These are phyloP conservation scores for Melangyna quadrimaculata DNA, from an alignment of 2,888 invertebrate species.

Conservation along the genomic window DNA sequence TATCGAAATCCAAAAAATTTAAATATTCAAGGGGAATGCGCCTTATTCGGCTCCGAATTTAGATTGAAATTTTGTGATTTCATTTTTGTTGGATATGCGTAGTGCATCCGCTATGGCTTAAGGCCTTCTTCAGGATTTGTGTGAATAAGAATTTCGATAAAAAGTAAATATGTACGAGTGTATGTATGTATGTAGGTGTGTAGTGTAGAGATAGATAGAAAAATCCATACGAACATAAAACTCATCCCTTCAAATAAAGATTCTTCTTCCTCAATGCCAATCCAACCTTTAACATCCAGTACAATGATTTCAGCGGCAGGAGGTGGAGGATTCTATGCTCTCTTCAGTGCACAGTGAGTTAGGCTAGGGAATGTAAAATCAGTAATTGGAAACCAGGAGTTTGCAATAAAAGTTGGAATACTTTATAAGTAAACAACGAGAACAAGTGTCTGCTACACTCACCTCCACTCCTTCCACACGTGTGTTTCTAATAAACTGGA, in stretches of 20 bases:
- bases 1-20: slow-evolving; percentile 40
- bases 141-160: slow-evolving; percentile 45
- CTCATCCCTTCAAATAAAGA: slow-evolving; percentile 37
- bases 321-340: not conserved
- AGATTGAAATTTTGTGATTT: slow-evolving; percentile 55
- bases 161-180: not conserved
- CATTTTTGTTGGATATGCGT: slow-evolving; percentile 32
- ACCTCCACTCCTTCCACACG: slow-evolving; percentile 42
- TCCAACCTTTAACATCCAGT: not conserved
- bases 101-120: slow-evolving; percentile 53
- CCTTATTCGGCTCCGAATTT: slow-evolving; percentile 10
- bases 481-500: slow-evolving; percentile 69
- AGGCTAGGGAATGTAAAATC: slow-evolving; percentile 37
- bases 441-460: slow-evolving; percentile 50
- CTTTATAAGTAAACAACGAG: slow-evolving; percentile 61
- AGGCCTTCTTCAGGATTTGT: slow-evolving; percentile 39
- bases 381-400: slow-evolving; percentile 66
- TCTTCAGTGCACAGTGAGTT: slow-evolving; percentile 23
- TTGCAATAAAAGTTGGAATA: slow-evolving; percentile 59
- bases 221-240: slow-evolving; percentile 22
- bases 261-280: not conserved
- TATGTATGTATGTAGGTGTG: not conserved
- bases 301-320: not conserved
- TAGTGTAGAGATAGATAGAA: not conserved
- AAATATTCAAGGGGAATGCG: slow-evolving; percentile 24